A percentile compares a stretch with the other conserved stretches of the same genome.
Conservation (phyloP, 1,140 invertebrate species). For the Micrasema longulum region DNA sequence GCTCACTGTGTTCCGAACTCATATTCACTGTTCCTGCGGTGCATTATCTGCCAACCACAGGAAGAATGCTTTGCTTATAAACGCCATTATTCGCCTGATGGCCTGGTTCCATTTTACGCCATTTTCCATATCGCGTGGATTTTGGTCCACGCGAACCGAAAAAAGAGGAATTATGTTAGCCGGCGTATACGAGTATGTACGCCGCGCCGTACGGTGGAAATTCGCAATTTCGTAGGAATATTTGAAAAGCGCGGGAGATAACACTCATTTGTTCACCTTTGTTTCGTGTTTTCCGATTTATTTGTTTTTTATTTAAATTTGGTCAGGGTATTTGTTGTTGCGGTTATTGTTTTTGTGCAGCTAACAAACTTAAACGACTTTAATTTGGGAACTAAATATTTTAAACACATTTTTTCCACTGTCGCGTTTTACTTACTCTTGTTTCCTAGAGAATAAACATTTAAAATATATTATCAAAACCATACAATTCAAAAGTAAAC, state of each 20-base stretch:
- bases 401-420: too few relatives aligned
- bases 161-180: neutral
- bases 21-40: neutral
- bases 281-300: constrained; percentile 22
- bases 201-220: too few relatives aligned
- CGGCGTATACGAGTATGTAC: too few relatives aligned
- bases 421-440: too few relatives aligned
- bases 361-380: too few relatives aligned
- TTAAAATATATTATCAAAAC: too few relatives aligned
- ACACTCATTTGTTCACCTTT: constrained; percentile 23
- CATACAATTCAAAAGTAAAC: too few relatives aligned
- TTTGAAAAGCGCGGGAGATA: constrained; percentile 28
- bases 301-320: constrained; percentile 17
- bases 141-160: constrained; percentile 10
- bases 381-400: too few relatives aligned
- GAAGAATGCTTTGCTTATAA: constrained; percentile 29
- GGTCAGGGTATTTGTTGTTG: neutral
- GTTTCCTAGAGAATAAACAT: too few relatives aligned
- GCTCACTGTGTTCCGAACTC: constrained; percentile 1
- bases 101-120: constrained; percentile 16
- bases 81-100: constrained; percentile 34
- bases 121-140: constrained; percentile 10
- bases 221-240: constrained; percentile 7
- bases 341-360: too few relatives aligned
- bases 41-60: constrained; percentile 30